These are phyloP conservation scores for Trachelus iudaicus DNA, from an alignment of 2,888 invertebrate genomes.

Conservation along the genomic window DNA sequence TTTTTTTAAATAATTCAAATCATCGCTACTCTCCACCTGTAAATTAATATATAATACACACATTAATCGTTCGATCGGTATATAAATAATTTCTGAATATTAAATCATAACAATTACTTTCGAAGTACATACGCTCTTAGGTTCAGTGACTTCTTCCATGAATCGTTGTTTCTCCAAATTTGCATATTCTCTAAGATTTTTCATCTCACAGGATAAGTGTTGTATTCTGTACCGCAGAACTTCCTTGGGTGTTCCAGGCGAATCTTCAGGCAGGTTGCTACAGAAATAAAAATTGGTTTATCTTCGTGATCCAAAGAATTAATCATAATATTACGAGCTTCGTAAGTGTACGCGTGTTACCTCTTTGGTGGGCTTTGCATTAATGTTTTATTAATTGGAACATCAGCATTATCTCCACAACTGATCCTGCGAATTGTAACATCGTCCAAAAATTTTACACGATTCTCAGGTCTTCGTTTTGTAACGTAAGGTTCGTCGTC, in stretches of 20 bases:
- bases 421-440: constrained; percentile 3
- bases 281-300: constrained; percentile 14
- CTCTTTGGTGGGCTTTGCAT: not conserved
- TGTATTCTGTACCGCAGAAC: constrained; percentile 62
- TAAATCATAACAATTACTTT: not conserved
- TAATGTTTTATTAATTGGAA: not conserved
- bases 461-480: constrained; percentile 8
- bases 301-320: constrained; percentile 27
- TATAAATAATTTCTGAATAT: not conserved
- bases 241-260: constrained; percentile 54
- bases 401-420: constrained; percentile 13
- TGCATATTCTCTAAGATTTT: constrained; percentile 71
- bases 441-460: constrained; percentile 17
- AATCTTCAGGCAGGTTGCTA: constrained; percentile 23
- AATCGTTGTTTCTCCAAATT: constrained; percentile 71
- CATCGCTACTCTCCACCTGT: not conserved
- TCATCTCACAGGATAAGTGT: constrained; percentile 68
- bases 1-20: constrained; percentile 18
- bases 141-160: constrained; percentile 52
- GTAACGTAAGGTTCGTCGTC: constrained; percentile 20
- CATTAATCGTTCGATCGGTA: not conserved
- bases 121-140: not conserved
- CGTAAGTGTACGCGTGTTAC: not conserved
- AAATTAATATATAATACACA: not conserved
- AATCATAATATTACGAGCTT: not conserved